Percentiles rank a stretch among this genome's conserved stretches.
Evolutionary conservation across 2,797 vertebrate species (phyloP).

Genomic region (Hozukius guyotensis): DNA sequence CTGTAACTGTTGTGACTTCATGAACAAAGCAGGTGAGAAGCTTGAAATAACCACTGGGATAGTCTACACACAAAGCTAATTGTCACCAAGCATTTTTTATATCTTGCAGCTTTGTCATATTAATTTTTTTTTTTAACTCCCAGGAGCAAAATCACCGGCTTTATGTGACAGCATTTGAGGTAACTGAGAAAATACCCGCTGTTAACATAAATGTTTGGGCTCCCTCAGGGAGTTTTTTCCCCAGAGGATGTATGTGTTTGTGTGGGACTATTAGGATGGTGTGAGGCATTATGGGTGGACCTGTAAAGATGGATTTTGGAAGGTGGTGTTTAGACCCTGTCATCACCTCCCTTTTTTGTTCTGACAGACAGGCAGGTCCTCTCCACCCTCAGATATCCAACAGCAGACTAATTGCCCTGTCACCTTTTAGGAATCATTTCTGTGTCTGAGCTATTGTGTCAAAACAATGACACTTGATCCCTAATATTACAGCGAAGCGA

Average conservation of each 20-base stretch:
- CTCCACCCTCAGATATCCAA: constrained; percentile 65
- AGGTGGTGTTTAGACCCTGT: constrained; percentile 64
- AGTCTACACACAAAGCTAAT: neutral
- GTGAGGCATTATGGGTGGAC: constrained; percentile 62
- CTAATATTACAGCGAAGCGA: constrained; percentile 58
- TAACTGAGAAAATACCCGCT: constrained; percentile 57
- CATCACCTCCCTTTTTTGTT: constrained; percentile 63
- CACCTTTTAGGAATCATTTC: constrained; percentile 79
- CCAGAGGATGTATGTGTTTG: constrained; percentile 38
- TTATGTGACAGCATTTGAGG: constrained; percentile 34
- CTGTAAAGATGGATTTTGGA: constrained; percentile 67
- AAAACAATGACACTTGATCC: constrained; percentile 81
- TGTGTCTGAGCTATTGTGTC: constrained; percentile 76
- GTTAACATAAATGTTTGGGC: constrained; percentile 51
- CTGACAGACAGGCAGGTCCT: constrained; percentile 68
- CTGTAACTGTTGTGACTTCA: neutral
- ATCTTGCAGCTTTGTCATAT: neutral
- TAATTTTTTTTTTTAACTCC: constrained; percentile 11
- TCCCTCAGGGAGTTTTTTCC: constrained; percentile 24
- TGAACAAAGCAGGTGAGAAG: neutral
- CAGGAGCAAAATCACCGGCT: constrained; percentile 15
- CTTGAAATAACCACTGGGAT: neutral
- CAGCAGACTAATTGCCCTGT: constrained; percentile 79
- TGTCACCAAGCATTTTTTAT: neutral
- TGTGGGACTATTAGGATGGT: constrained; percentile 51